Evolutionary conservation across 2,888 invertebrate species (phyloP).

Genomic region (Nebria brevicollis): DNA sequence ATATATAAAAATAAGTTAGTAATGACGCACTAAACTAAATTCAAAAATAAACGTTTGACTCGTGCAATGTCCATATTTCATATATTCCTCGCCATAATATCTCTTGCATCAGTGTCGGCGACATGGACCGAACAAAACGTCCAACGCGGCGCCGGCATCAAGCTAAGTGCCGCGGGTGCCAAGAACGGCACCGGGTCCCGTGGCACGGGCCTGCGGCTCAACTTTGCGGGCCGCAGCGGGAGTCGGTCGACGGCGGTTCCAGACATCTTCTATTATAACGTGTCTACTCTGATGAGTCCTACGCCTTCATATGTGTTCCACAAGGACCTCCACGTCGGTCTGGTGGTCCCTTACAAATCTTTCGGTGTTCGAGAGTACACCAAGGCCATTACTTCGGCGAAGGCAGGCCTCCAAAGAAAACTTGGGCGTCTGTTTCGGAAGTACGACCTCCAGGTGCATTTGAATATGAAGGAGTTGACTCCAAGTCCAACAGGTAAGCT

Average conservation of each 20-base stretch:
- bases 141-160: slow-evolving; percentile 60
- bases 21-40: too few species aligned
- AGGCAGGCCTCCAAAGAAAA: slow-evolving; percentile 73
- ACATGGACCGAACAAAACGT: slow-evolving; percentile 60
- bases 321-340: slow-evolving; percentile 69
- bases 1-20: too few species aligned
- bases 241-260: slow-evolving; percentile 50
- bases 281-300: not conserved
- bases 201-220: slow-evolving; percentile 60
- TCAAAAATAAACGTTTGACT: too few species aligned
- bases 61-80: not conserved
- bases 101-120: slow-evolving; percentile 53
- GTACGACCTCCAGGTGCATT: slow-evolving; percentile 75
- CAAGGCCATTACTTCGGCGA: slow-evolving; percentile 75
- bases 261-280: slow-evolving; percentile 15
- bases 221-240: slow-evolving; percentile 56
- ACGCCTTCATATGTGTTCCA: slow-evolving; percentile 18
- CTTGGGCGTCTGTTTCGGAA: slow-evolving; percentile 73
- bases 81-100: not conserved
- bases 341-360: slow-evolving; percentile 80
- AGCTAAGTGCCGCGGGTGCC: slow-evolving; percentile 55
- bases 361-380: slow-evolving; percentile 80
- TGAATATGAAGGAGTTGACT: slow-evolving; percentile 77
- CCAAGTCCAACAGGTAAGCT: slow-evolving; percentile 75
- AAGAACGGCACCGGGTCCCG: slow-evolving; percentile 56